Base-by-base conservation (phyloP, 64 coral and sea anemone genomes). In the Porites lutea region DNA sequence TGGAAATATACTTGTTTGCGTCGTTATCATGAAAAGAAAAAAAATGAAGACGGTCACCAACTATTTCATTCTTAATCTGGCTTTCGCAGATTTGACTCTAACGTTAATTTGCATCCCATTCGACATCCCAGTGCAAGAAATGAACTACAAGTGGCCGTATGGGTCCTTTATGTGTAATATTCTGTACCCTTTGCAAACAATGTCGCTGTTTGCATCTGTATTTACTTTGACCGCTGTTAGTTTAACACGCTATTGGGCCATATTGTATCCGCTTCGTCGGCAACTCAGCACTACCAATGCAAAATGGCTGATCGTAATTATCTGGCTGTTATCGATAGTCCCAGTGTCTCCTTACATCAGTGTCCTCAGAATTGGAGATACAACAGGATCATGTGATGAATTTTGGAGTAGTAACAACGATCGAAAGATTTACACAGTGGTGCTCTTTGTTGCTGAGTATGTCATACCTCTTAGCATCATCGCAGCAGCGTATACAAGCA, bases 51-150 rank as follows among this genome's bases (percentile, higher is more conserved):
- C 91, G 2, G 91, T 93, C 27, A 93, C 91, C 2, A 93, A 93
- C 53, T 93, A 87, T 7, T 93, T 93, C 58, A 93, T 93, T 48
- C 91, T 93, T 2, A 93, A 93, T 65, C 70, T 93, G 46, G 91
- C 91, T 8, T 71, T 93, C 21, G 91, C 91, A 1, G 91, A 93
- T 70, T 72, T 93, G 19, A 85, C 91, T 3, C 54, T 93, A 15
- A 93, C 91, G 16, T 65, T 83, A 48, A 87, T 93, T 93, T 93
- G 91, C 65, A 93, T 93, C 65, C 91, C 91, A 58, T 93, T 93
- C 19, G 91, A 93, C 45, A 93, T 93, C 60, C 91, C 91, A 44
- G 91, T 93, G 2, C 91, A 93, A 59, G 91, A 93, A 48, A 93
- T 93, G 91, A 71, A 87, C 51, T 93, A 93, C 73, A 72, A 19